Percentiles rank a stretch among this genome's conserved stretches.
Conservation (phyloP, 2,888 invertebrate species). For the Bugulina stolonifera region DNA sequence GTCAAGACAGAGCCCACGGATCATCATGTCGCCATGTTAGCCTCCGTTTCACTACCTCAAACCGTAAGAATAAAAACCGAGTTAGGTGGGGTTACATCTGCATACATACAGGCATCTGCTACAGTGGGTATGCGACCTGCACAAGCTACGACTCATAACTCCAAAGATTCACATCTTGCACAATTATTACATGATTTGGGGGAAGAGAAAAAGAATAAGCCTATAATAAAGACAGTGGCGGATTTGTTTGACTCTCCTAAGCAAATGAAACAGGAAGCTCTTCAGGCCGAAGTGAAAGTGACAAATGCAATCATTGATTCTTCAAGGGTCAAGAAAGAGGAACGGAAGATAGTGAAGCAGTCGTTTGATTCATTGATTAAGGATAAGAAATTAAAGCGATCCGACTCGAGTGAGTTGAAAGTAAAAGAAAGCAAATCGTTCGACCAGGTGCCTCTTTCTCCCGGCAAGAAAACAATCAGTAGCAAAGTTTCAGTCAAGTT, state of each 20-base stretch:
- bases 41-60: not conserved
- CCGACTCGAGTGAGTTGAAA: conserved; percentile 13
- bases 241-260: conserved; percentile 14
- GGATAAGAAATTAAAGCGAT: conserved; percentile 19
- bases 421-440: conserved; percentile 2
- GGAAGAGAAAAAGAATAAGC: not conserved
- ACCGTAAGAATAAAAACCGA: not conserved
- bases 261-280: conserved; percentile 1
- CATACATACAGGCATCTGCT: not conserved
- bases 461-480: not conserved
- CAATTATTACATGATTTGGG: not conserved
- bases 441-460: conserved; percentile 8
- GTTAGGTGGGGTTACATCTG: not conserved
- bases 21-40: not conserved
- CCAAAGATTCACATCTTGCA: not conserved
- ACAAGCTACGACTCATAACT: not conserved
- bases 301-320: not conserved
- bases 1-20: not conserved
- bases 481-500: not conserved
- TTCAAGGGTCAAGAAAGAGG: conserved; percentile 1
- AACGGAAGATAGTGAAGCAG: not conserved
- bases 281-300: not conserved
- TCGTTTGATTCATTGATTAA: not conserved
- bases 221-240: not conserved
- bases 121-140: not conserved